These are phyloP conservation scores for Sebastolobus alascanus DNA, from an alignment of 2,797 vertebrate species.

Conservation along the genomic window DNA sequence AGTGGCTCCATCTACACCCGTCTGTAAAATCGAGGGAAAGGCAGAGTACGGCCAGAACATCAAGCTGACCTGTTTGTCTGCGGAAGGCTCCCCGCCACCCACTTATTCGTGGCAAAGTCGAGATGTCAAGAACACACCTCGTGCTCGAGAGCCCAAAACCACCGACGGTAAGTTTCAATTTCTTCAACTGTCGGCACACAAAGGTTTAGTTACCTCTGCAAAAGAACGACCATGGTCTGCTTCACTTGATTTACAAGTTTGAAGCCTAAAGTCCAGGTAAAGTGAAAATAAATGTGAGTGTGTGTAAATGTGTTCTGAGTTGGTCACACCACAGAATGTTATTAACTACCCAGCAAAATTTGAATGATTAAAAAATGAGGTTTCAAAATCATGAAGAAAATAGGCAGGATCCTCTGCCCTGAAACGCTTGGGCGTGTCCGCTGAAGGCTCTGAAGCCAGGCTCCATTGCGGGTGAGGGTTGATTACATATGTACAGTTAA, in stretches of 20 bases:
- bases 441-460: no score
- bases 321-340: no score
- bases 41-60: constrained; percentile 87
- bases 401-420: no score
- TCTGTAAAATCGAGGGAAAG: constrained; percentile 85
- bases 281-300: no score
- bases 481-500: no score
- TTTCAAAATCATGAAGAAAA: no score
- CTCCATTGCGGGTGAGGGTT: no score
- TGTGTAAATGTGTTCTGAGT: no score
- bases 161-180: constrained; percentile 70
- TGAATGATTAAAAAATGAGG: no score
- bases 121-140: constrained; percentile 39
- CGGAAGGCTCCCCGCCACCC: constrained; percentile 89
- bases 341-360: no score
- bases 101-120: constrained; percentile 87
- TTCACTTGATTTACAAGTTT: neutral
- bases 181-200: neutral
- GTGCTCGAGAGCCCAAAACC: constrained; percentile 10
- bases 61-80: constrained; percentile 88
- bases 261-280: neutral
- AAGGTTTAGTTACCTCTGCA: neutral
- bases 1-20: constrained; percentile 91
- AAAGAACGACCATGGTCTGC: neutral
- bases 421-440: no score